Conservation (phyloP, 2,113 vertebrate species). For the Ranitomeya imitator region DNA sequence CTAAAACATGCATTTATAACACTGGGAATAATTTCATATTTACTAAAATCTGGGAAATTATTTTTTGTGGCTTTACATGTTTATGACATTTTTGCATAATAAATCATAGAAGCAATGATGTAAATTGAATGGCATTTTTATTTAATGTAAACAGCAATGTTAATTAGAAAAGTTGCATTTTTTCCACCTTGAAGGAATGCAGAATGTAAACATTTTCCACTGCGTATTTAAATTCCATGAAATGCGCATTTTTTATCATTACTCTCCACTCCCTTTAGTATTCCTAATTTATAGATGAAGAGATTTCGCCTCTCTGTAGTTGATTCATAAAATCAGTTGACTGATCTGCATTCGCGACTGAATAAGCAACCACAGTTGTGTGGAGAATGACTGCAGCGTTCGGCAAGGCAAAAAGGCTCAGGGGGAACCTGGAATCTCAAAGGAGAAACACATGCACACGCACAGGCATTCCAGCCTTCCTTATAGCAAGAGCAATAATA, state of each 20-base stretch:
- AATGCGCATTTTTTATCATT: slow-evolving; percentile 29
- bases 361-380: slow-evolving; percentile 49
- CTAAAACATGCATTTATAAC: background rate
- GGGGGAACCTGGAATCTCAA: slow-evolving; percentile 28
- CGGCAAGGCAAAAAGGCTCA: slow-evolving; percentile 35
- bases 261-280: slow-evolving; percentile 24
- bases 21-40: background rate
- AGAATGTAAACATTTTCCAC: slow-evolving; percentile 7
- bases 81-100: background rate
- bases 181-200: background rate
- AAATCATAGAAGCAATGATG: background rate
- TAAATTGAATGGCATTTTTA: background rate
- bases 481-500: background rate
- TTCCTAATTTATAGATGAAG: slow-evolving; percentile 54
- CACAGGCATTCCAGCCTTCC: background rate
- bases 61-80: background rate
- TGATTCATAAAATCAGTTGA: slow-evolving; percentile 55
- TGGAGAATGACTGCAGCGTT: slow-evolving; percentile 51
- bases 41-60: background rate
- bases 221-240: slow-evolving; percentile 15
- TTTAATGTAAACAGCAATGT: background rate
- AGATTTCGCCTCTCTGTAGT: slow-evolving; percentile 51
- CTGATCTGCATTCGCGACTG: slow-evolving; percentile 55
- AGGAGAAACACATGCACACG: slow-evolving; percentile 12
- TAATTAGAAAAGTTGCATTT: slow-evolving; percentile 5